phyloP scores from a whole-genome alignment of 2,113 vertebrate species.

The Psittacula cyanocephala region DNA sequence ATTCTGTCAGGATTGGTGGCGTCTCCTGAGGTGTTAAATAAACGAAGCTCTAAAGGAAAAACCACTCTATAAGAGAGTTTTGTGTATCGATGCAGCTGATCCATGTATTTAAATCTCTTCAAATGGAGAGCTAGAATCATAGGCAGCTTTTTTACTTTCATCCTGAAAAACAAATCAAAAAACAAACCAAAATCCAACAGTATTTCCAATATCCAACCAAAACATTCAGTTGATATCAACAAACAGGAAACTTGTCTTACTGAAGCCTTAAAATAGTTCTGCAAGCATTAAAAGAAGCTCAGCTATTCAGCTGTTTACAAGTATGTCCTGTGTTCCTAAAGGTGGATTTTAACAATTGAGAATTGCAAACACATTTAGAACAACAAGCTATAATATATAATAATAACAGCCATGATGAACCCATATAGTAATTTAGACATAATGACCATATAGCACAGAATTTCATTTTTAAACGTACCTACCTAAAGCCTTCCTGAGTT shows the following conservation, averaged over 20 bases:
- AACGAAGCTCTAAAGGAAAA: conserved; percentile 85
- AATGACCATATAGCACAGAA: background rate
- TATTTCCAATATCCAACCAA: background rate
- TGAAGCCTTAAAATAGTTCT: background rate
- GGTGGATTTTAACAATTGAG: background rate
- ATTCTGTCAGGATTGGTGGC: conserved; percentile 86
- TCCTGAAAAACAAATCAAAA: conserved; percentile 68
- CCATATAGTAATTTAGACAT: background rate
- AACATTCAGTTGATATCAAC: background rate
- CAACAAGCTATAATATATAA: background rate
- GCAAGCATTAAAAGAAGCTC: background rate
- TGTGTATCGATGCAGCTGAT: conserved; percentile 86
- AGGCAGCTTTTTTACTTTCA: conserved; percentile 87
- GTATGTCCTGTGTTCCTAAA: background rate
- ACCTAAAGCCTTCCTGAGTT: background rate
- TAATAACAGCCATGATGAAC: background rate
- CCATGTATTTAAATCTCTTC: conserved; percentile 88
- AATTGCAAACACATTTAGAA: background rate
- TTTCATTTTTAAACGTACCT: background rate
- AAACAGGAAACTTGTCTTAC: background rate
- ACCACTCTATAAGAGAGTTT: conserved; percentile 86
- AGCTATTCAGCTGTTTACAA: background rate
- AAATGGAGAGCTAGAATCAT: conserved; percentile 87
- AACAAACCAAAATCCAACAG: background rate
- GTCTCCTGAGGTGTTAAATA: conserved; percentile 86